phyloP scores from a whole-genome alignment of 2,113 vertebrate genomes.

The Menura novaehollandiae region DNA sequence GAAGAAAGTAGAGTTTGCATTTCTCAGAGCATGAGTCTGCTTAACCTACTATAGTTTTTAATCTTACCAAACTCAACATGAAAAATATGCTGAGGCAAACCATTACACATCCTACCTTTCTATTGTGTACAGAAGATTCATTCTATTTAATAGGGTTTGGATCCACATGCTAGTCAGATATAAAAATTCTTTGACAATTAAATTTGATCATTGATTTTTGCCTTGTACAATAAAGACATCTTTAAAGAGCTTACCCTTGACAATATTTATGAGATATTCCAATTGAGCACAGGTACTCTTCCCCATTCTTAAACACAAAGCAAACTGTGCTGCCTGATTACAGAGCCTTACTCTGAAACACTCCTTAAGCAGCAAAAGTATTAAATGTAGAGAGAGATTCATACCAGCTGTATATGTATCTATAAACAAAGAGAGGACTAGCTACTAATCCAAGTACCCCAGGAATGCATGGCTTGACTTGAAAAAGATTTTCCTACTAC shows the following conservation, averaged over 20 bases:
- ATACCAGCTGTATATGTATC: neutral
- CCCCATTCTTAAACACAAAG: neutral
- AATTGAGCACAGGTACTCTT: neutral
- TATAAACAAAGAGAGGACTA: neutral
- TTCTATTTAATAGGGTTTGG: neutral
- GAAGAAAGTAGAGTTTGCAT: neutral
- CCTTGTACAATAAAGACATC: neutral
- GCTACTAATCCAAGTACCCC: neutral
- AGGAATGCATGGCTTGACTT: neutral
- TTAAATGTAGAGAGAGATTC: neutral
- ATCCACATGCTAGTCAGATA: neutral
- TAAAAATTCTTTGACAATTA: neutral
- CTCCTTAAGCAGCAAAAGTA: neutral
- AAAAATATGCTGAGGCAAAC: neutral
- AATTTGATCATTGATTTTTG: neutral
- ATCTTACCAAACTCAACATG: neutral
- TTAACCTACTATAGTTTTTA: neutral
- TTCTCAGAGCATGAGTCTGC: accelerated
- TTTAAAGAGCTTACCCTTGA: neutral
- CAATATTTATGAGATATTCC: neutral
- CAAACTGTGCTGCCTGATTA: neutral
- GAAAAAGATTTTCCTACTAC: neutral
- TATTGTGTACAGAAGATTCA: neutral
- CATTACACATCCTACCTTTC: neutral
- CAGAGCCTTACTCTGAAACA: neutral